These are phyloP conservation scores for Branchinecta lindahli DNA, from an alignment of 1,140 invertebrate species.

Conservation along the genomic window DNA sequence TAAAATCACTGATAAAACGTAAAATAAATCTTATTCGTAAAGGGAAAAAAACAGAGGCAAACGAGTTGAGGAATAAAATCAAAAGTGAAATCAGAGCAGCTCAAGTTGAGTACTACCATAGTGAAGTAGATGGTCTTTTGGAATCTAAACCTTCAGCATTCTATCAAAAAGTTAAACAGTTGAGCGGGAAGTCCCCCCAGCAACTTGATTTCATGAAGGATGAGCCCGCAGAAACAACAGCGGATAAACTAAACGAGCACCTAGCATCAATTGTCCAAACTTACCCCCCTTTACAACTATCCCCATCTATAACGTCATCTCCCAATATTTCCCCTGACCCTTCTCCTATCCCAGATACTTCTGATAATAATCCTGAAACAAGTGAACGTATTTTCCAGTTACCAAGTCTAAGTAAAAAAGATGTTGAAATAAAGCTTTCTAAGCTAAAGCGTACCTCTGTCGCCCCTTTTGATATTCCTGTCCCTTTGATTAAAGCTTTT, in stretches of 20 bases:
- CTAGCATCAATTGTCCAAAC: background rate
- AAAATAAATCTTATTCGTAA: background rate
- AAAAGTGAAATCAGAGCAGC: background rate
- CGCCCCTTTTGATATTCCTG: background rate
- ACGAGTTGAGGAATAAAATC: background rate
- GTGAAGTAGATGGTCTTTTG: background rate
- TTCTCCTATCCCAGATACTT: background rate
- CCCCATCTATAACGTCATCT: no score
- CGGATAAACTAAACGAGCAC: background rate
- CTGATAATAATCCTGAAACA: background rate
- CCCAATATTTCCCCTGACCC: no score
- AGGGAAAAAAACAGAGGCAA: background rate
- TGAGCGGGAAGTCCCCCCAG: background rate
- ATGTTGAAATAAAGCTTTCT: background rate
- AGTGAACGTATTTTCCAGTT: background rate
- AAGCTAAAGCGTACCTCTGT: background rate
- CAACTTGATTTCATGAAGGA: background rate
- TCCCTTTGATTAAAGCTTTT: background rate
- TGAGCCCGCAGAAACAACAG: background rate
- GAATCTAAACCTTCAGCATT: background rate
- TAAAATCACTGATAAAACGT: background rate
- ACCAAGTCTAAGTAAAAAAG: background rate
- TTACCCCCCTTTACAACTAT: background rate
- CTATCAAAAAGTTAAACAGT: background rate
- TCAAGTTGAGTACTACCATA: background rate